These are phyloP conservation scores for Atherix ibis DNA, from an alignment of 2,888 invertebrate genomes.

Conservation along the genomic window DNA sequence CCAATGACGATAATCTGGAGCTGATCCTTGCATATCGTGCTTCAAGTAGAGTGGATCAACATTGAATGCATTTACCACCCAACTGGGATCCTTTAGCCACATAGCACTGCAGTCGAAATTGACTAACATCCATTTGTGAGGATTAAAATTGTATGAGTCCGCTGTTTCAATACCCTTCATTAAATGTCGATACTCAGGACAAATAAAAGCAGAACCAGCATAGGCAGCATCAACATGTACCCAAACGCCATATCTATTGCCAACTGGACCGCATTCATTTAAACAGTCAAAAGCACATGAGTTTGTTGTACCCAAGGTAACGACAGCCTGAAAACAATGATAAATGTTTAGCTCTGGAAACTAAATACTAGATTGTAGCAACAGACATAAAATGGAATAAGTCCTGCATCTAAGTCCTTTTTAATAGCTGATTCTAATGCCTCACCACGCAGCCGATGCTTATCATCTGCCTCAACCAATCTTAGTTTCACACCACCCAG, in stretches of 20 bases:
- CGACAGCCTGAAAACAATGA: constrained; percentile 55
- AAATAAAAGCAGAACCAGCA: constrained; percentile 90
- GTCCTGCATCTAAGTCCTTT: constrained; percentile 71
- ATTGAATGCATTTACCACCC: constrained; percentile 88
- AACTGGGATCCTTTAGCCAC: constrained; percentile 84
- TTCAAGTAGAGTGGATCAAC: constrained; percentile 95
- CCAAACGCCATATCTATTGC: constrained; percentile 65
- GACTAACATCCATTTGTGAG: constrained; percentile 98
- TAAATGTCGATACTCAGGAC: constrained; percentile 85
- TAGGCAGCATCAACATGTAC: constrained; percentile 95
- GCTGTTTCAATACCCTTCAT: constrained; percentile 81
- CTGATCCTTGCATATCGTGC: constrained; percentile 79
- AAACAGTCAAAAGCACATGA: constrained; percentile 87
- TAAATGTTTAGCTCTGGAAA: not conserved
- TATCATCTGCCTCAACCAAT: constrained; percentile 52
- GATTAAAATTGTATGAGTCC: constrained; percentile 96
- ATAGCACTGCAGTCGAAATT: constrained; percentile 98
- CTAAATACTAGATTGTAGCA: too few species aligned
- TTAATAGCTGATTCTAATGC: constrained; percentile 61
- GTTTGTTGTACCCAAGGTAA: constrained; percentile 90
- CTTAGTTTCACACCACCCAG: constrained; percentile 73
- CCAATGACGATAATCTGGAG: constrained; percentile 94
- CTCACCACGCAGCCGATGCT: constrained; percentile 58
- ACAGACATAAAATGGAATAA: constrained; percentile 92
- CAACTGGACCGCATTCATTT: constrained; percentile 82